Percentiles rank a stretch among this genome's conserved stretches.
Conservation (phyloP, 2,797 vertebrate species). For the Toxotes lorentzi region DNA sequence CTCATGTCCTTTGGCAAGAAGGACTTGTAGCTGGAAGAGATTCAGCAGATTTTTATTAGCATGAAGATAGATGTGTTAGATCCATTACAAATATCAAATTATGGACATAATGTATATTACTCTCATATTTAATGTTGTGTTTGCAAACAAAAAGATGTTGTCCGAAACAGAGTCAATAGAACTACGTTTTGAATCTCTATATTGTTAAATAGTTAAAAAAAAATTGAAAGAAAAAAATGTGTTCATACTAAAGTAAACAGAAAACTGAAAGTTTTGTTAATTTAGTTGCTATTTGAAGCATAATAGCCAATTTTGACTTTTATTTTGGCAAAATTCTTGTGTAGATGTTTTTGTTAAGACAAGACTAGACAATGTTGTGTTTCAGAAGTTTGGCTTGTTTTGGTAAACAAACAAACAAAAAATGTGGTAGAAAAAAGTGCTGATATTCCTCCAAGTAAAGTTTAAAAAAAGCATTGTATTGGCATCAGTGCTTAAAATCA, state of each 20-base stretch:
- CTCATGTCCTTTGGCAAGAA: slow-evolving; percentile 95
- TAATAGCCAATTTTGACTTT: not conserved
- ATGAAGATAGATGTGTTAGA: not conserved
- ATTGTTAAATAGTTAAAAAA: no score
- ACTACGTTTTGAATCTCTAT: not conserved
- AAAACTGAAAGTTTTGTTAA: not conserved
- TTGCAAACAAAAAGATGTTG: not conserved
- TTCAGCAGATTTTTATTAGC: not conserved
- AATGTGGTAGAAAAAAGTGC: not conserved
- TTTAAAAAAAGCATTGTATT: no score
- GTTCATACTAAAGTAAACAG: no score
- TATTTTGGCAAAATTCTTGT: not conserved
- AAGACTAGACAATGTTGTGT: not conserved
- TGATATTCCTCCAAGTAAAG: no score
- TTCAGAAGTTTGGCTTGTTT: not conserved
- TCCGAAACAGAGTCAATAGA: not conserved
- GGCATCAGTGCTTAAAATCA: not conserved
- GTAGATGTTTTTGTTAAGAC: not conserved
- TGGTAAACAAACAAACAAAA: not conserved
- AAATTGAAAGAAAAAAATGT: not conserved
- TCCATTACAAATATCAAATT: not conserved
- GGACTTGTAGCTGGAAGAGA: slow-evolving; percentile 91
- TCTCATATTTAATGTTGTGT: not conserved
- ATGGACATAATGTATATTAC: not conserved
- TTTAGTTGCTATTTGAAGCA: not conserved